Evolutionary conservation across 2,113 vertebrate species (phyloP), one percentile per base, ranked within the genome.

Genomic region (Panurus biarmicus): DNA sequence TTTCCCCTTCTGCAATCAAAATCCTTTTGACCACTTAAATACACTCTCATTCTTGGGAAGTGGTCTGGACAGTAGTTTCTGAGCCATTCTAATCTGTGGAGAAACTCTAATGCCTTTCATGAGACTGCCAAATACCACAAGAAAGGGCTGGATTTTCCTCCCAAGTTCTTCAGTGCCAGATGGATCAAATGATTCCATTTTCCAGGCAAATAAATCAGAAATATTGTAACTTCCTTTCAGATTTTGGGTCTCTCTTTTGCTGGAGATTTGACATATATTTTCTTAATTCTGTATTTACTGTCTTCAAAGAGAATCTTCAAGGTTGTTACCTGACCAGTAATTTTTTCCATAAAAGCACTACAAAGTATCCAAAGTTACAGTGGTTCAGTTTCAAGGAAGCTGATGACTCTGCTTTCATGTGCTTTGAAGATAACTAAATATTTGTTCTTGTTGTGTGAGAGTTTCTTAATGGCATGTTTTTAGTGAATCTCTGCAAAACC

Each of bases 171-270:
- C 83, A 81, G 42, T 91, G 94, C 92, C 91, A 97, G 94, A 95
- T 92, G 95, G 93, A 96, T 93, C 85, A 95, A 95, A 95, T 96
- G 87, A 95, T 96, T 93, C 82, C 42, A 70, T 96, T 97, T 96
- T 96, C 89, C 90, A 94, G 82, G 88, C 94, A 94, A 94, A 94
- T 94, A 94, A 95, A 96, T 94, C 82, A 86, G 94, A 93, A 96
- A 91, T 95, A 75, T 74, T 77, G 61, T 94, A 95, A 95, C 76
- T 67, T 70, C 85, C 75, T 91, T 82, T 53, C 76, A 90, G 90
- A 90, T 62, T 86, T 81, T 91, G 53, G 61, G n/a, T 79, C 17
- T 82, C 45, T 93, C 50, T 83, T n/a, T 75, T 79, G 57, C 69
- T 95, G 73, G 89, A 86, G 67, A 78, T 76, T 35, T 38, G 77